Conservation (phyloP, 2,888 invertebrate species). For the Cheilosia pagana region DNA sequence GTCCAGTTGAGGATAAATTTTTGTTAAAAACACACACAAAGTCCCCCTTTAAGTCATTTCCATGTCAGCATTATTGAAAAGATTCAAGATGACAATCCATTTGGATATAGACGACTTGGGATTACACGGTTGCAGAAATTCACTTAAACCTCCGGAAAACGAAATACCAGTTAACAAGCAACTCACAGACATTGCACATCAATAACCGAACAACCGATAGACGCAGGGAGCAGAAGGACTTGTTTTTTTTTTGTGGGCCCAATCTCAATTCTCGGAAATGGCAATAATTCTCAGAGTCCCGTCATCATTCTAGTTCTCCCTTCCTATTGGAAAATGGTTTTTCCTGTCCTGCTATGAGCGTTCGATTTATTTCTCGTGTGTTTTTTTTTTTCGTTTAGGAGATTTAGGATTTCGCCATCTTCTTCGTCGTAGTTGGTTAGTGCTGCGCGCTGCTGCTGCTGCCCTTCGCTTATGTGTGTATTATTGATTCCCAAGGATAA, state of each 20-base stretch:
- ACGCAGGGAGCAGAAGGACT: slow-evolving; percentile 44
- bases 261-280: slow-evolving; percentile 33
- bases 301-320: slow-evolving; percentile 56
- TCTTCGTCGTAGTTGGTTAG: slow-evolving; percentile 19
- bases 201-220: slow-evolving; percentile 49
- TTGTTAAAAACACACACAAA: slow-evolving; percentile 1
- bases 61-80: slow-evolving; percentile 52
- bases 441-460: neutral
- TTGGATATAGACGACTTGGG: slow-evolving; percentile 8
- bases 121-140: slow-evolving; percentile 55
- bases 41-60: slow-evolving; percentile 18
- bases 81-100: slow-evolving; percentile 9
- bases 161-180: slow-evolving; percentile 45
- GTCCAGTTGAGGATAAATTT: neutral
- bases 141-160: slow-evolving; percentile 53
- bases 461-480: slow-evolving; percentile 13
- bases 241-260: neutral
- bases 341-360: slow-evolving; percentile 21
- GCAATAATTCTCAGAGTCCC: slow-evolving; percentile 55
- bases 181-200: slow-evolving; percentile 45
- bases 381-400: slow-evolving; percentile 14
- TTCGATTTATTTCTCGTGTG: slow-evolving; percentile 44
- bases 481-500: slow-evolving; percentile 51
- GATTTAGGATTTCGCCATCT: slow-evolving; percentile 59
- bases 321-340: slow-evolving; percentile 32